Evolutionary conservation across 2,888 invertebrate species (phyloP).

Genomic region (Suillia variegata): DNA sequence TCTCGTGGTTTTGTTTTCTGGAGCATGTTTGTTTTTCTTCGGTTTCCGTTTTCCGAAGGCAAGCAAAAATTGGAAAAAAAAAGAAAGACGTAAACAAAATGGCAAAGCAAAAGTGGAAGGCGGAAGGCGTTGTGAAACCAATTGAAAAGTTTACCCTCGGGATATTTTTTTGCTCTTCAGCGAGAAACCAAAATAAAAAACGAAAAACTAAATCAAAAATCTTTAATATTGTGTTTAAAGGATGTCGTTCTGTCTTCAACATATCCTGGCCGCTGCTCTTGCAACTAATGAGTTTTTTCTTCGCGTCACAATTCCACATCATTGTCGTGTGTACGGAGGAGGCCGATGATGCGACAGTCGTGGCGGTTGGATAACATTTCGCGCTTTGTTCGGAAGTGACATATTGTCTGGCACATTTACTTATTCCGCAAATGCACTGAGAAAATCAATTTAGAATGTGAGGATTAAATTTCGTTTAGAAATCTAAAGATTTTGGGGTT

Average conservation of each 20-base stretch:
- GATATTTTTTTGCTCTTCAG: slow-evolving; percentile 20
- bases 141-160: slow-evolving; percentile 31
- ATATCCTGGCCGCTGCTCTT: not conserved
- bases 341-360: not conserved
- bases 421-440: not conserved
- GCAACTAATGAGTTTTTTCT: slow-evolving; percentile 11
- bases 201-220: too few relatives aligned
- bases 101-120: too few relatives aligned
- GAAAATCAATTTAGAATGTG: too few relatives aligned
- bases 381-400: not conserved
- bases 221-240: not conserved
- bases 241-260: not conserved
- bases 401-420: not conserved
- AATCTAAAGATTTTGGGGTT: too few relatives aligned
- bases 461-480: too few relatives aligned
- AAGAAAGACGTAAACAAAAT: slow-evolving; percentile 16
- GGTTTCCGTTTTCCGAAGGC: slow-evolving; percentile 7
- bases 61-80: slow-evolving; percentile 11
- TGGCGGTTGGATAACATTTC: not conserved
- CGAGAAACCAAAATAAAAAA: too few relatives aligned
- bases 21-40: slow-evolving; percentile 20
- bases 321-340: not conserved
- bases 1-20: slow-evolving; percentile 16
- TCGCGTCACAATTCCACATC: slow-evolving; percentile 13
- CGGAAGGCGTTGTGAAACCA: too few relatives aligned